Base-by-base conservation (phyloP, 2,888 invertebrate genomes). In the Erpobdella octoculata region DNA sequence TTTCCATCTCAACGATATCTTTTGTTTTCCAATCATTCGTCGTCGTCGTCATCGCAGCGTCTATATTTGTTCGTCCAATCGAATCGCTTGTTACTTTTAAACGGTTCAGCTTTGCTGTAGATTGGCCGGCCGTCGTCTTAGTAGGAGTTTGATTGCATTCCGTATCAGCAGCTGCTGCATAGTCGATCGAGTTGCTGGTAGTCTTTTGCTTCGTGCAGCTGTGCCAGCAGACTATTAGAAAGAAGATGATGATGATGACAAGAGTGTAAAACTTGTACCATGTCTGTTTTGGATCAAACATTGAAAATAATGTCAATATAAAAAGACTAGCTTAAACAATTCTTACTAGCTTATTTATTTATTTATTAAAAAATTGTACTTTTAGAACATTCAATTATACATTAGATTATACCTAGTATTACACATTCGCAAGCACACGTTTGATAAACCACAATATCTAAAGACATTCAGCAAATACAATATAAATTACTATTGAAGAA, bases 221-320 rank as follows among this genome's bases (percentile, higher is more conserved):
- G 62, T 62, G 48, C 69, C 69, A 69, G 35, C 35, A 69, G 25
- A 69, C 2, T 8, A 53, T n/a, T 5, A 58, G 35, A 12, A 53
- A 9, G 28, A 35, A 31, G 31, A 69, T 28, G 58, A 31, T 8
- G 31, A 69, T 2, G n/a, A 28, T 35, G 53, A 69, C 35, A 37
- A 48, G 35, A 53, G 58, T 69, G 69, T 69, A 69, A 21, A 69
- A 58, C 33, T 12, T 25, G n/a, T 69, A 36, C 69, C 69, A 69
- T 2, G 33, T 48, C 69, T 69, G 2, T n/a, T 2, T 25, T 21
- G 53, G n/a, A 9, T 53, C 15, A 53, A 21, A 8, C 21, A 28
- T 5, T n/a, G 53, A n/a, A 25, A 28, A 41, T 41, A 9, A 46
- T 21, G 5, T n/a, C 46, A 46, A 46, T 21, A 46, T n/a, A 9